Percentiles rank a stretch among this genome's conserved stretches.
These are phyloP conservation scores for Isurus oxyrinchus DNA, from an alignment of 2,113 vertebrate species.

Conservation along the genomic window DNA sequence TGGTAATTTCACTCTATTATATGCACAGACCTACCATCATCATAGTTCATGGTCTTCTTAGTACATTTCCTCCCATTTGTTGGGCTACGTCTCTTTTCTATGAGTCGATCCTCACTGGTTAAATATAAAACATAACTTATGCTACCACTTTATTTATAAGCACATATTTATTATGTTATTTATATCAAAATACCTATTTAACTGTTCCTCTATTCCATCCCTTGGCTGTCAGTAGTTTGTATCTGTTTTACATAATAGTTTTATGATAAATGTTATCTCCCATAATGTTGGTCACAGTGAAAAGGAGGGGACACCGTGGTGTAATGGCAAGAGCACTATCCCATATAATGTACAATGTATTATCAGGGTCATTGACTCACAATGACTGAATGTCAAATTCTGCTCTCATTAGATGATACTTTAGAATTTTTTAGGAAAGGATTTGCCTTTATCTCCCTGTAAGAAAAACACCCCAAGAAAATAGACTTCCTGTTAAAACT, in stretches of 20 bases:
- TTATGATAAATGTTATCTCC: background rate
- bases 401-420: background rate
- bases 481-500: background rate
- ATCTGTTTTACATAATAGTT: background rate
- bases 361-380: background rate
- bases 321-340: background rate
- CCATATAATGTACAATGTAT: too few relatives aligned
- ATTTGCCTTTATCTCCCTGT: background rate
- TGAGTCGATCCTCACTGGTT: conserved; percentile 14
- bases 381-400: background rate
- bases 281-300: background rate
- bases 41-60: background rate
- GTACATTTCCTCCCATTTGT: background rate
- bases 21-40: background rate
- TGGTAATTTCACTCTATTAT: background rate
- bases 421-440: background rate
- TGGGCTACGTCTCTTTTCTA: background rate
- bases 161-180: background rate
- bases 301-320: background rate
- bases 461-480: background rate
- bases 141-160: background rate
- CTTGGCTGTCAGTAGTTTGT: background rate
- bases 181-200: background rate
- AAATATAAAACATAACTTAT: background rate
- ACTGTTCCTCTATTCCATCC: background rate